These are phyloP conservation scores for Atractosteus spatula DNA, from an alignment of 2,113 vertebrate genomes.

Conservation along the genomic window DNA sequence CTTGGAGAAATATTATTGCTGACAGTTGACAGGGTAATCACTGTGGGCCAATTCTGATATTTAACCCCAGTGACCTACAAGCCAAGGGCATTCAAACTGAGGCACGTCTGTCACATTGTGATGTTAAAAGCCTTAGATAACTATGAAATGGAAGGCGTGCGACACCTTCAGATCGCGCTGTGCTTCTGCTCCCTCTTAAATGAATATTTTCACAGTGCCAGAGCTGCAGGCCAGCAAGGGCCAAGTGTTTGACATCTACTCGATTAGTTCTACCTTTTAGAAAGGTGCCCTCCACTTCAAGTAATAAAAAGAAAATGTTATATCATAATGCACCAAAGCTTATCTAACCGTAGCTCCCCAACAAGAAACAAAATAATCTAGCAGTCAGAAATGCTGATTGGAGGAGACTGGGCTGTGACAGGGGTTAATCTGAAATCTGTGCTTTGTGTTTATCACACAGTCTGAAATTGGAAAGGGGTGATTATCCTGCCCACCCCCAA, in stretches of 20 bases:
- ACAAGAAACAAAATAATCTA: background rate
- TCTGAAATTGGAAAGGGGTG: too few relatives aligned
- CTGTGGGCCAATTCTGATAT: background rate
- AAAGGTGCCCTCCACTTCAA: constrained; percentile 22
- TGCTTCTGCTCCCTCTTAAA: background rate
- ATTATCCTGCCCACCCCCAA: too few relatives aligned
- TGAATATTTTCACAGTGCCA: constrained; percentile 10
- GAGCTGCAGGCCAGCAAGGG: background rate
- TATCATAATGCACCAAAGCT: constrained; percentile 3
- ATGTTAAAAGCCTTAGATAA: background rate
- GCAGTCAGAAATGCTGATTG: background rate
- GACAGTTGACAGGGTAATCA: constrained; percentile 14
- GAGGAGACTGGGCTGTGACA: background rate
- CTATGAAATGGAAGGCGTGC: too few relatives aligned
- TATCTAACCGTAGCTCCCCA: background rate
- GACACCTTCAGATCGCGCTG: background rate
- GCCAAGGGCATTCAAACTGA: background rate
- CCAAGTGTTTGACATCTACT: background rate
- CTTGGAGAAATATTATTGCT: background rate
- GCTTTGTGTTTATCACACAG: too few relatives aligned
- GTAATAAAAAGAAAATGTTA: background rate
- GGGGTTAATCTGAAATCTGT: too few relatives aligned
- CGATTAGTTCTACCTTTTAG: background rate
- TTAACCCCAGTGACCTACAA: background rate
- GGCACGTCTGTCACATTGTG: background rate